Conservation (phyloP, 1,140 invertebrate genomes). For the Drosophila lacertosa region DNA sequence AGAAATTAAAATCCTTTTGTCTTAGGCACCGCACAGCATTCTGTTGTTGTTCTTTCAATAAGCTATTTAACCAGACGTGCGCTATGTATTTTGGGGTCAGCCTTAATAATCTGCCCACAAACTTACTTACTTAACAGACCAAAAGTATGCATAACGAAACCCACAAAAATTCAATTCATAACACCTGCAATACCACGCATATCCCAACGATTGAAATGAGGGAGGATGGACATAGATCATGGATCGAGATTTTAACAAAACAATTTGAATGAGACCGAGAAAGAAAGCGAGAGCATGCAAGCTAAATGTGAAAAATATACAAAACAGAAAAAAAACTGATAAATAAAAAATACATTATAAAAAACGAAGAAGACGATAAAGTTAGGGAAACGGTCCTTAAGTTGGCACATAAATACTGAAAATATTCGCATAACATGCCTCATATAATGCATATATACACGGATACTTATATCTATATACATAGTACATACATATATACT, state of each 20-base stretch:
- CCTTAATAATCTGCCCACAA: background rate
- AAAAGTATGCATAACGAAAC: constrained; percentile 32
- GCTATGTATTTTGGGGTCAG: constrained; percentile 3
- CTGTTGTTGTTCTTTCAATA: constrained; percentile 58
- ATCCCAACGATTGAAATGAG: constrained; percentile 72
- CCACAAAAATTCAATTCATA: constrained; percentile 50
- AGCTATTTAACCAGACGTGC: constrained; percentile 20
- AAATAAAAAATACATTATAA: constrained; percentile 1
- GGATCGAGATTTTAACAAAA: background rate
- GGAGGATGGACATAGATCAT: constrained; percentile 10
- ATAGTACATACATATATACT: constrained; percentile 51
- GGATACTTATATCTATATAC: constrained; percentile 15
- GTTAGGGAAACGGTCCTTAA: background rate
- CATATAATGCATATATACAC: constrained; percentile 14
- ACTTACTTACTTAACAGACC: constrained; percentile 38
- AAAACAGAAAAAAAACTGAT: background rate
- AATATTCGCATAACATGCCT: constrained; percentile 41
- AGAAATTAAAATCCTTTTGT: constrained; percentile 32
- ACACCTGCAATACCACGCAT: constrained; percentile 73
- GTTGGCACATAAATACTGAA: constrained; percentile 28
- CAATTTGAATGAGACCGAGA: constrained; percentile 7
- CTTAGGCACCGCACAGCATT: constrained; percentile 53
- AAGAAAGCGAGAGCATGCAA: background rate
- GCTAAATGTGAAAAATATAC: background rate
- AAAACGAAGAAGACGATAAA: constrained; percentile 4